Evolutionary conservation across 2,888 invertebrate genomes (phyloP).

Genomic region (Pollenia amentaria): DNA sequence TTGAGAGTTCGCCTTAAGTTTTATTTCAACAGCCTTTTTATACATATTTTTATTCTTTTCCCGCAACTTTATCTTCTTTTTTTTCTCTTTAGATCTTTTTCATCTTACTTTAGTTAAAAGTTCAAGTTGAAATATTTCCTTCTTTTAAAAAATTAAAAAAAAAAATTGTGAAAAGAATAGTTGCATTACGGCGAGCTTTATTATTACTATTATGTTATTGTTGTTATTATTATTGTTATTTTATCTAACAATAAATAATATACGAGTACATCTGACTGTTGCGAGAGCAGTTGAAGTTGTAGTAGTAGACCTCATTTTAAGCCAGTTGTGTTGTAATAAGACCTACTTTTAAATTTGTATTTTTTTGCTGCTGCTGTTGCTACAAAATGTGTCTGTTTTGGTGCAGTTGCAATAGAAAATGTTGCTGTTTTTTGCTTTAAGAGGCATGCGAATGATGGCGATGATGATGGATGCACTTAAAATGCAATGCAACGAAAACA

Average conservation of each 20-base stretch:
- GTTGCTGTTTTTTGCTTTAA: conserved; percentile 27
- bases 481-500: conserved; percentile 45
- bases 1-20: background rate
- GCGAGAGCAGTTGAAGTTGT: conserved; percentile 26
- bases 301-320: conserved; percentile 62
- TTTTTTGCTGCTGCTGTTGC: conserved; percentile 36
- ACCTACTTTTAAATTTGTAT: conserved; percentile 57
- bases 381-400: conserved; percentile 49
- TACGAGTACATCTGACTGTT: conserved; percentile 31
- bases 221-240: conserved; percentile 45
- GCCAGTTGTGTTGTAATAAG: conserved; percentile 66
- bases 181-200: conserved; percentile 40
- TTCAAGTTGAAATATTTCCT: conserved; percentile 61
- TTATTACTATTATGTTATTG: conserved; percentile 31
- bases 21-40: conserved; percentile 25
- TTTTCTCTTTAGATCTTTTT: conserved; percentile 1
- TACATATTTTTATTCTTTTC: conserved; percentile 13
- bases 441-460: conserved; percentile 48
- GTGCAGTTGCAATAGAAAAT: conserved; percentile 54
- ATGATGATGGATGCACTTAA: conserved; percentile 64
- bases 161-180: conserved; percentile 27
- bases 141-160: conserved; percentile 24
- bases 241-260: conserved; percentile 59
- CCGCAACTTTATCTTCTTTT: background rate
- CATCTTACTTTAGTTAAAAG: conserved; percentile 45